A percentile compares a stretch with the other conserved stretches of the same genome.
These are phyloP conservation scores for Ariolimax columbianus DNA, from an alignment of 2,888 invertebrate species.

Conservation along the genomic window DNA sequence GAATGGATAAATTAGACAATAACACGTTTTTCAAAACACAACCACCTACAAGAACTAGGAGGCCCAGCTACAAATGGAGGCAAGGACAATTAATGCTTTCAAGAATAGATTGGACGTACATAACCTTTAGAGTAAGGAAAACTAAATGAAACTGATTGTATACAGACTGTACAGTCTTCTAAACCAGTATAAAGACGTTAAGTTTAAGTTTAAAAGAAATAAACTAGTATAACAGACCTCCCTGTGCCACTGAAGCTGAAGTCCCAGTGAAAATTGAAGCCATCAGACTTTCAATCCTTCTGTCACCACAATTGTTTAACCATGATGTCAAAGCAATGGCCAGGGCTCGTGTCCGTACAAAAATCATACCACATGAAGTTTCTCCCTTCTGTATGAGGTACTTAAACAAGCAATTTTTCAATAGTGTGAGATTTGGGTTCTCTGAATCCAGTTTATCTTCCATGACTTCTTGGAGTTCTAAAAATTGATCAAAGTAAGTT, in stretches of 20 bases:
- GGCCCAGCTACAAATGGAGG: too few relatives aligned
- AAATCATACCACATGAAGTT: conserved; percentile 62
- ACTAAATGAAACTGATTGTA: too few relatives aligned
- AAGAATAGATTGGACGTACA: too few relatives aligned
- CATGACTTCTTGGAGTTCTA: conserved; percentile 57
- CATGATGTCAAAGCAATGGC: conserved; percentile 60
- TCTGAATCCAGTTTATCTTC: conserved; percentile 23
- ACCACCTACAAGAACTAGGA: too few relatives aligned
- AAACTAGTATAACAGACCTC: conserved; percentile 50
- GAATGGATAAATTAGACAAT: too few relatives aligned
- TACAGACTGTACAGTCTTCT: too few relatives aligned
- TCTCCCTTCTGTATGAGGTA: conserved; percentile 56
- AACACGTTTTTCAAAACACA: too few relatives aligned
- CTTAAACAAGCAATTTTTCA: conserved; percentile 54
- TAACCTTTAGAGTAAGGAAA: too few relatives aligned
- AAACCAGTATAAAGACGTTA: too few relatives aligned
- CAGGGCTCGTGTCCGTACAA: conserved; percentile 65
- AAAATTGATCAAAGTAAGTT: neutral
- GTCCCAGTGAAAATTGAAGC: conserved; percentile 58
- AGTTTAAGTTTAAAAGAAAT: too few relatives aligned
- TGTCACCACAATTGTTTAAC: conserved; percentile 49
- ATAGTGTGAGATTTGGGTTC: conserved; percentile 61
- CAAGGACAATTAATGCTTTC: too few relatives aligned
- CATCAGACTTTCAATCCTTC: conserved; percentile 45
- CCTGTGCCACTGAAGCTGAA: conserved; percentile 51